Evolutionary conservation across 2,888 invertebrate species (phyloP).

Genomic region (Hydrotaea diabolus): DNA sequence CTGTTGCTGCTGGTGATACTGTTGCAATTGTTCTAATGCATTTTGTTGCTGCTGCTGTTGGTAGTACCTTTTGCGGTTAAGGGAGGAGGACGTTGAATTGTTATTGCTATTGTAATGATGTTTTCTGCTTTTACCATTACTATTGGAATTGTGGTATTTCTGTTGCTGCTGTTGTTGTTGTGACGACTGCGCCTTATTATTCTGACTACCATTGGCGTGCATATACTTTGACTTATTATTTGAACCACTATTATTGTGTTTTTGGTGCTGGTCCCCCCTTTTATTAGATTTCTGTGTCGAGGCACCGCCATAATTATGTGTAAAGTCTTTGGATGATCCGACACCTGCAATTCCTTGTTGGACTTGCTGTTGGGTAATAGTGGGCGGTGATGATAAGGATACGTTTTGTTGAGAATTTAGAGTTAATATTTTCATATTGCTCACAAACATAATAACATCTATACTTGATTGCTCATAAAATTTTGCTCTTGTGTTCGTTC

Average conservation of each 20-base stretch:
- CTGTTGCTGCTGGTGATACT: slow-evolving; percentile 43
- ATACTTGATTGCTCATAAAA: slow-evolving; percentile 20
- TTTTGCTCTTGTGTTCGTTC: neutral
- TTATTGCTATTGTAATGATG: slow-evolving; percentile 59
- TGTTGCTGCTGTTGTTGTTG: slow-evolving; percentile 47
- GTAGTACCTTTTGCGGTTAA: slow-evolving; percentile 67
- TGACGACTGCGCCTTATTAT: slow-evolving; percentile 56
- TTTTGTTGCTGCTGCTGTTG: slow-evolving; percentile 53
- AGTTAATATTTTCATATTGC: slow-evolving; percentile 75
- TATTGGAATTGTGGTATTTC: slow-evolving; percentile 57
- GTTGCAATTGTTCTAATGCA: slow-evolving; percentile 27
- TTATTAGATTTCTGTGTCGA: slow-evolving; percentile 51
- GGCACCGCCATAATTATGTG: slow-evolving; percentile 16
- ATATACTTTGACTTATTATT: slow-evolving; percentile 62
- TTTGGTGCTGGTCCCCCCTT: slow-evolving; percentile 63
- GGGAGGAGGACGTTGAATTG: slow-evolving; percentile 59
- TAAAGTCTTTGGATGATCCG: slow-evolving; percentile 11
- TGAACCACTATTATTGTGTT: slow-evolving; percentile 58
- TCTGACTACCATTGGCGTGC: slow-evolving; percentile 39
- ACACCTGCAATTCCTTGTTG: slow-evolving; percentile 52
- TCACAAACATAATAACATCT: slow-evolving; percentile 66
- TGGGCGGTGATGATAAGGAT: slow-evolving; percentile 34
- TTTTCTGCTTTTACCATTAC: slow-evolving; percentile 52
- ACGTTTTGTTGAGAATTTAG: slow-evolving; percentile 66
- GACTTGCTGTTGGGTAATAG: slow-evolving; percentile 6